Evolutionary conservation across 1,140 invertebrate genomes (phyloP).

Genomic region (Euwallacea fornicatus): DNA sequence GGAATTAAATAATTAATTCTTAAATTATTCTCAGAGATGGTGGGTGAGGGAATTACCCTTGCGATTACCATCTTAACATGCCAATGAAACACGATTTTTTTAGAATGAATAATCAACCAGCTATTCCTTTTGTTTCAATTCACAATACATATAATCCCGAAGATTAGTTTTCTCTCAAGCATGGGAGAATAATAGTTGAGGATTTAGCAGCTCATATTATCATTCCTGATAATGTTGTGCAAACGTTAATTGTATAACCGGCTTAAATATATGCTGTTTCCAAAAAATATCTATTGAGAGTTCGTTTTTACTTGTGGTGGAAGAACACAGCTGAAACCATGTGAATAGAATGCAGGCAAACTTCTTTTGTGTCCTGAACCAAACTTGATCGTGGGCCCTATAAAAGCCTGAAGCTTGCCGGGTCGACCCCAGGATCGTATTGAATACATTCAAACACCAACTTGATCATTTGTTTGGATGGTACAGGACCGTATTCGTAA

Average conservation of each 20-base stretch:
- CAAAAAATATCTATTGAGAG: background rate
- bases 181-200: background rate
- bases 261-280: background rate
- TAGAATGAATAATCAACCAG: too few species aligned
- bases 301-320: constrained; percentile 34
- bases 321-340: constrained; percentile 47
- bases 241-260: background rate
- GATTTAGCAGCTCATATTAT: background rate
- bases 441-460: background rate
- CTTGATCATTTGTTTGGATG: background rate
- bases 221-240: background rate
- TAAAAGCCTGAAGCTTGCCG: constrained; percentile 25
- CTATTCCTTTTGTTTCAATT: too few species aligned
- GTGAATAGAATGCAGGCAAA: constrained; percentile 49
- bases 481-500: too few species aligned
- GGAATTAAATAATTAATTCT: constrained; percentile 31
- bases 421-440: constrained; percentile 20
- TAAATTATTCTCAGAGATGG: background rate
- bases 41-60: background rate
- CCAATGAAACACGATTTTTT: background rate
- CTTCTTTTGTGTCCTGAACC: constrained; percentile 42
- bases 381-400: constrained; percentile 35
- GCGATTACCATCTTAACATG: background rate
- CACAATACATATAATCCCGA: too few species aligned
- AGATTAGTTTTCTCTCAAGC: background rate